These are phyloP conservation scores for Stomatorhinus walkeri DNA, from an alignment of 2,797 vertebrate genomes.

Conservation along the genomic window DNA sequence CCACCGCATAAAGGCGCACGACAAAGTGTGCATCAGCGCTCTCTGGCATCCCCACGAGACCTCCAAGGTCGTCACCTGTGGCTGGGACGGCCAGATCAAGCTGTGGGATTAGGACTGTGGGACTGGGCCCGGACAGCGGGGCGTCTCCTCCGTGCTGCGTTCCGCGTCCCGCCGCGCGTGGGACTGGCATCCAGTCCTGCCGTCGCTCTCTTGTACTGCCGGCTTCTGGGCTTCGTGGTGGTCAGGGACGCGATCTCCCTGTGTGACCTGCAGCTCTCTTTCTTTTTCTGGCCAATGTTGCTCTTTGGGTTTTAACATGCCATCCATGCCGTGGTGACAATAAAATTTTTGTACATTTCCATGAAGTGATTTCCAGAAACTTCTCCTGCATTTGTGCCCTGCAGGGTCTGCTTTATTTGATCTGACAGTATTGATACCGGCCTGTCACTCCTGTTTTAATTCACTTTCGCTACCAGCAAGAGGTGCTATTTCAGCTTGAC, in stretches of 20 bases:
- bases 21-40: slow-evolving; percentile 96
- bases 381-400: background rate
- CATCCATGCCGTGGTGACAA: slow-evolving; percentile 41
- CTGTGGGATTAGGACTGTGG: slow-evolving; percentile 76
- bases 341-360: slow-evolving; percentile 51
- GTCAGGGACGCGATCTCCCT: background rate
- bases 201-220: slow-evolving; percentile 12
- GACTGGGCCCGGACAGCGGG: background rate
- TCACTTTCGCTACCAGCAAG: background rate
- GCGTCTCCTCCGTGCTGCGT: background rate
- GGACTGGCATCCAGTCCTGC: slow-evolving; percentile 69
- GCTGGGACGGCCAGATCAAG: slow-evolving; percentile 97
- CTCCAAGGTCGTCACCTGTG: slow-evolving; percentile 95
- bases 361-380: background rate
- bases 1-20: slow-evolving; percentile 92
- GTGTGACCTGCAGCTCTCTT: background rate
- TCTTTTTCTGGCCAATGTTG: background rate
- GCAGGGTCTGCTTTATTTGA: background rate
- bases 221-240: background rate
- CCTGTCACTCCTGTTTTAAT: background rate
- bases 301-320: slow-evolving; percentile 27
- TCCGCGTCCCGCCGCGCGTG: slow-evolving; percentile 23
- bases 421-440: background rate
- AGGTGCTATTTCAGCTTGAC: background rate
- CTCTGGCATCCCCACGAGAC: slow-evolving; percentile 98